Base-by-base conservation (phyloP, 2,113 vertebrate species). In the Lamprotornis superbus region DNA sequence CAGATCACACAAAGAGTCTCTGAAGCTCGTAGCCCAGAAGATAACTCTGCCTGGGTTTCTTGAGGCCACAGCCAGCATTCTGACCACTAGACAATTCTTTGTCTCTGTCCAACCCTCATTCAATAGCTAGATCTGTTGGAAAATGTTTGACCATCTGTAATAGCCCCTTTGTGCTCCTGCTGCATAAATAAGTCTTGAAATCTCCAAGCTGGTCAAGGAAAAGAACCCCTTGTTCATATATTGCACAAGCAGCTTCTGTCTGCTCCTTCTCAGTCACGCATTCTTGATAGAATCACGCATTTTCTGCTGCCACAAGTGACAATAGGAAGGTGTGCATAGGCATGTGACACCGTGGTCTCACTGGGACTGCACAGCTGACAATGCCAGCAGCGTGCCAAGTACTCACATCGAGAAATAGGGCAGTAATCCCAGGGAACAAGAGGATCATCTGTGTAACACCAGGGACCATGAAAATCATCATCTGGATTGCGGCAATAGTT, bases 401-500 rank as follows among this genome's bases (percentile, higher is more conserved):
- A 98, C 99, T 99, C 97, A 99, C 99, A 99, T 96, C 98, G 98
- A 84, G 98, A 99, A 92, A 99, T 97, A 74, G 97, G 97, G 85
- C 99, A 99, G 95, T 99, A 99, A 97, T 99, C 99, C 99, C 99
- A 99, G 63, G 98, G 98, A 95, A 99, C 83, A 3, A 98, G 98
- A 82, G 99, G 98, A 96, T 98, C 98, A 94, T 98, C 99, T 37
- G 99, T 99, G 95, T 99, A 99, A 97, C 99, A 99, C 99, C 99
- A 99, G 57, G 98, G 99, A n/a, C 99, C 99, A 14, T 99, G 99
- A 88, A 98, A 99, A 98, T 99, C 99, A 69, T 99, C 98, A 83
- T 99, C 99, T 47, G 99, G 99, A 97, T 99, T 99, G 91, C 99
- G 98, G 95, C 99, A 99, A 97, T 98, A 99, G 97, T 98, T 99